These are phyloP conservation scores for Lasioglossum leucozonium DNA, from an alignment of 2,888 invertebrate genomes.

Conservation along the genomic window DNA sequence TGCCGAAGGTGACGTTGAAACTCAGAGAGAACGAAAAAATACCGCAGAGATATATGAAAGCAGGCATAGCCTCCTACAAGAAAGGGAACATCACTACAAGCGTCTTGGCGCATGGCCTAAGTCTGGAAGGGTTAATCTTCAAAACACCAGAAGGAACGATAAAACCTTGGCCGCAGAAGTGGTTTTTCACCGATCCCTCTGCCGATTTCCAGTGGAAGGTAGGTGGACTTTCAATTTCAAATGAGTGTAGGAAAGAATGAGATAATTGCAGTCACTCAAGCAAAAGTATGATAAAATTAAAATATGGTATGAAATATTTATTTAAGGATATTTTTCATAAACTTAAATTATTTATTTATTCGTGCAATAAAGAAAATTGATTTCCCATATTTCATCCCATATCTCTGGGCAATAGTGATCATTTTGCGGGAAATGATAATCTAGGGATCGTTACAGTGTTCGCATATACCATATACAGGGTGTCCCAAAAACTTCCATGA, in stretches of 20 bases:
- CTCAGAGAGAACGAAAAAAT: slow-evolving; percentile 78
- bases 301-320: too few species aligned
- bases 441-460: too few species aligned
- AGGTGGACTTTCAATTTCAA: slow-evolving; percentile 18
- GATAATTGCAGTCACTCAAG: neutral
- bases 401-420: too few species aligned
- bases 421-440: too few species aligned
- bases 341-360: too few species aligned
- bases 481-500: too few species aligned
- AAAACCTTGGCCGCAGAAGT: slow-evolving; percentile 87
- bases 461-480: too few species aligned
- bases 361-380: too few species aligned
- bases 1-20: slow-evolving; percentile 77
- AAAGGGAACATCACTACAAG: slow-evolving; percentile 81
- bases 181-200: slow-evolving; percentile 89
- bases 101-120: slow-evolving; percentile 77
- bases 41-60: slow-evolving; percentile 79
- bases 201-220: slow-evolving; percentile 89
- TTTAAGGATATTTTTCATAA: too few species aligned
- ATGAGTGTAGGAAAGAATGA: neutral
- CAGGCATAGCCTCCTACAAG: slow-evolving; percentile 79
- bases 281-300: neutral
- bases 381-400: too few species aligned
- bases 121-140: slow-evolving; percentile 79
- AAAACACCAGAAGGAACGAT: slow-evolving; percentile 80